Evolutionary conservation across 1,140 invertebrate genomes (phyloP).

Genomic region (Diuraphis noxia): DNA sequence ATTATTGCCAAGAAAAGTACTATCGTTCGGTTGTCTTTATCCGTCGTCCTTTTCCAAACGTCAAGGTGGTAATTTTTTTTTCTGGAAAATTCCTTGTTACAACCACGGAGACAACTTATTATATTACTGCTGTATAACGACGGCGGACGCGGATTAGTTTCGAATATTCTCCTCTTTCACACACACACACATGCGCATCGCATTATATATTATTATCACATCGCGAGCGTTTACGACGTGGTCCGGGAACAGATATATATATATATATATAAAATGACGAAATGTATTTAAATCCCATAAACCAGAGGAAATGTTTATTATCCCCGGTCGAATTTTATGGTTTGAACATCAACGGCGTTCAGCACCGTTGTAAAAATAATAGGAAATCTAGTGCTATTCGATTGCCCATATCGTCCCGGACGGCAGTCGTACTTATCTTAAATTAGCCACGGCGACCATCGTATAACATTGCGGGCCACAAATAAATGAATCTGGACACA

Average conservation of each 20-base stretch:
- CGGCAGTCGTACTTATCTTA: neutral
- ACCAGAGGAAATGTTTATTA: conserved; percentile 24
- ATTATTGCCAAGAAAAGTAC: neutral
- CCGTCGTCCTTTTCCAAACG: neutral
- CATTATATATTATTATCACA: neutral
- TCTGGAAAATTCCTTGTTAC: neutral
- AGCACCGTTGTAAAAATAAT: conserved; percentile 29
- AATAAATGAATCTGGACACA: neutral
- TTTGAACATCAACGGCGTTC: conserved; percentile 18
- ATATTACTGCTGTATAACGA: neutral
- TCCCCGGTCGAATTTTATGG: conserved; percentile 25
- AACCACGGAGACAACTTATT: neutral
- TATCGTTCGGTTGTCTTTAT: neutral
- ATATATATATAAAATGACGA: conserved; percentile 15
- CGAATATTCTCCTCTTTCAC: neutral
- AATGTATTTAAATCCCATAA: conserved; percentile 44
- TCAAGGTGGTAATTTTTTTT: neutral
- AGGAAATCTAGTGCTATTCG: conserved; percentile 42
- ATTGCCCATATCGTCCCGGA: neutral
- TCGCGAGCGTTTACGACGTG: conserved; percentile 24
- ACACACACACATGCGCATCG: no score
- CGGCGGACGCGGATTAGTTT: neutral
- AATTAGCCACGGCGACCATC: conserved; percentile 1
- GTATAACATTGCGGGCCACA: neutral
- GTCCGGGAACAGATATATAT: neutral